Conservation (phyloP, 2,797 vertebrate genomes). For the Falco cherrug region DNA sequence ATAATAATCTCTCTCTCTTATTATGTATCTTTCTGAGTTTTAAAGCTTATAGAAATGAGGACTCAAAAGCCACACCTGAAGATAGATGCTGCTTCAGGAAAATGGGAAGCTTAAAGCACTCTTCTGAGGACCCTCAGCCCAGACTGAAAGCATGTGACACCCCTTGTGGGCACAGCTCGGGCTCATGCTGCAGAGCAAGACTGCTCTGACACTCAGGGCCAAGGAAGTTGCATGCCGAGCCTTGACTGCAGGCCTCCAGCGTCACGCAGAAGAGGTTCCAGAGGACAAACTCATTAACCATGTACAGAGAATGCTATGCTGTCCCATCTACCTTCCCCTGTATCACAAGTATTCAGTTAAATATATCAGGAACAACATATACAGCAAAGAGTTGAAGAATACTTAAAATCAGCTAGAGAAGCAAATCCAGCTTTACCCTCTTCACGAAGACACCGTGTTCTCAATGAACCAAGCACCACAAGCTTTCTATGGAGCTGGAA, state of each 20-base stretch:
- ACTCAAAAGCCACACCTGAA: neutral
- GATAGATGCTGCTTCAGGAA: neutral
- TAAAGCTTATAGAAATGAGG: neutral
- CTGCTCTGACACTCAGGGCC: neutral
- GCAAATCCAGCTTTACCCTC: neutral
- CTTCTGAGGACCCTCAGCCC: neutral
- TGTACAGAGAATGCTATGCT: neutral
- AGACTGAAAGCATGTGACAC: neutral
- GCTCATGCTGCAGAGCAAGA: neutral
- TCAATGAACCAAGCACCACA: neutral
- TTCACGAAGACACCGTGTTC: neutral
- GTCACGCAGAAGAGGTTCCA: neutral
- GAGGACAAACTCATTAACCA: neutral
- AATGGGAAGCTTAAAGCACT: neutral
- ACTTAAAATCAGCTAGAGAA: neutral
- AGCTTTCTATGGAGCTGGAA: neutral
- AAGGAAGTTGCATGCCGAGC: neutral
- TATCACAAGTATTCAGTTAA: neutral
- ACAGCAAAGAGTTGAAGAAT: neutral
- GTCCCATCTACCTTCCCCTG: neutral
- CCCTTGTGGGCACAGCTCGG: neutral
- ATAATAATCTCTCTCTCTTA: too few relatives aligned
- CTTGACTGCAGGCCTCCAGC: neutral
- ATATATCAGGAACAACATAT: neutral
- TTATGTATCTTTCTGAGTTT: neutral